Evolutionary conservation across 2,113 vertebrate species (phyloP), one percentile per base, ranked within the genome.

Genomic region (Sciurus niger): DNA sequence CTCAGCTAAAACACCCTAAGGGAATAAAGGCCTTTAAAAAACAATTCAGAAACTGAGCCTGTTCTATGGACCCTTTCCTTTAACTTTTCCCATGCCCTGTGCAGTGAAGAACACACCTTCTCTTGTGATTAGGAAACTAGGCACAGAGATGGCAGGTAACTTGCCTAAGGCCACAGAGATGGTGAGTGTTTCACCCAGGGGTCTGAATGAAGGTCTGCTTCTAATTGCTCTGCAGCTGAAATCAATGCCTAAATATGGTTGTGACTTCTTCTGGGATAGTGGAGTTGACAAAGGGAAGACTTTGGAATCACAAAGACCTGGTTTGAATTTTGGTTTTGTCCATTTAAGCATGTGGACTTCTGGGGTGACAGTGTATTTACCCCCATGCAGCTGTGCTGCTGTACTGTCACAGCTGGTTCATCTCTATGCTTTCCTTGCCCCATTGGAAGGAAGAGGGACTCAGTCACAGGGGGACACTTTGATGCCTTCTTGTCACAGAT

Each of bases 191-290:
- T 1, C 72, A 37, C 58, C 40, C 65, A 12, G 11, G 28, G 6
- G 8, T 7, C 67, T 43, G 84, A 58, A 60, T 37, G 9, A 68
- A 34, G 12, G 14, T 11, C 22, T 4, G 46, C 18, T 77, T 46
- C 48, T 3, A 2, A 0, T 90, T 43, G 3, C 2, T 43, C 55
- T 2, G 4, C 22, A 60, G 43, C 24, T 2, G 5, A 25, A 30
- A 14, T 68, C 43, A 12, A 13, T 1, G n/a, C 34, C 34, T 4
- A 20, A 4, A 0, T 1, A 40, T 10, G 20, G 40, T 53, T 17
- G 4, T 1, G 12, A 90, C 78, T 25, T 22, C 0, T 0, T 0
- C 14, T 0, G 16, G 74, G 63, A 28, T 40, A 13, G 30, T 28
- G 58, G 28, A 22, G 34, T 3, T 2, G 16, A 65, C 73, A 67